Evolutionary conservation across 2,113 vertebrate genomes (phyloP).

Genomic region (Artemisiospiza belli): DNA sequence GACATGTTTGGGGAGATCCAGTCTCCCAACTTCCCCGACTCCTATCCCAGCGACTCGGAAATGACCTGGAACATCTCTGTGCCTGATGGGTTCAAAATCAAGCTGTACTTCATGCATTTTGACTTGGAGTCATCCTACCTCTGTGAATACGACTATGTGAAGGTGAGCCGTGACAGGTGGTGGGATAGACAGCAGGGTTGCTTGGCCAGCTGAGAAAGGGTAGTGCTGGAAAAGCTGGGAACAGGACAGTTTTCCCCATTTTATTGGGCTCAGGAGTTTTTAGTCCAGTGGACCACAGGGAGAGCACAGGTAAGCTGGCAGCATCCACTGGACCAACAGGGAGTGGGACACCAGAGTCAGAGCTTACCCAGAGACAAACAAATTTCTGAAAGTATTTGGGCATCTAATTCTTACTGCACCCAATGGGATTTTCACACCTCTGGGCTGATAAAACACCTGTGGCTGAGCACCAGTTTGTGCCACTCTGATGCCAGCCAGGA

Average conservation of each 20-base stretch:
- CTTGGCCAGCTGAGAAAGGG: not conserved
- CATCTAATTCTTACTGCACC: not conserved
- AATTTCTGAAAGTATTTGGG: not conserved
- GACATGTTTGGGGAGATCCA: conserved; percentile 87
- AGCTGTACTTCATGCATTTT: conserved; percentile 95
- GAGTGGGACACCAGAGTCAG: not conserved
- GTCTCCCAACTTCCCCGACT: conserved; percentile 89
- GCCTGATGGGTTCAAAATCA: conserved; percentile 83
- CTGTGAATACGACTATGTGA: conserved; percentile 95
- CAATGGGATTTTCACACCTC: not conserved
- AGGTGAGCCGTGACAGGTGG: conserved; percentile 78
- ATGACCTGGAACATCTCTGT: conserved; percentile 89
- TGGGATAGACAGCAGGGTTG: not conserved
- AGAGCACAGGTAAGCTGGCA: not conserved
- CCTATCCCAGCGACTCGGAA: conserved; percentile 85
- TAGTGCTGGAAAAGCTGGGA: not conserved
- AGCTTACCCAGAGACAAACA: not conserved
- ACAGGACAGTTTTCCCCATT: not conserved
- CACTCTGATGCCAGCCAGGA: not conserved
- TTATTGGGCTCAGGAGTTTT: not conserved
- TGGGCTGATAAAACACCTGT: not conserved
- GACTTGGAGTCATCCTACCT: conserved; percentile 95
- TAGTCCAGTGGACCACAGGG: fast-evolving
- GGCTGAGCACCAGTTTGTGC: not conserved
- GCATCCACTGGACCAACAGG: not conserved